A percentile compares a stretch with the other conserved stretches of the same genome.
These are phyloP conservation scores for Microchrysa polita DNA, from an alignment of 2,888 invertebrate genomes.

Conservation along the genomic window DNA sequence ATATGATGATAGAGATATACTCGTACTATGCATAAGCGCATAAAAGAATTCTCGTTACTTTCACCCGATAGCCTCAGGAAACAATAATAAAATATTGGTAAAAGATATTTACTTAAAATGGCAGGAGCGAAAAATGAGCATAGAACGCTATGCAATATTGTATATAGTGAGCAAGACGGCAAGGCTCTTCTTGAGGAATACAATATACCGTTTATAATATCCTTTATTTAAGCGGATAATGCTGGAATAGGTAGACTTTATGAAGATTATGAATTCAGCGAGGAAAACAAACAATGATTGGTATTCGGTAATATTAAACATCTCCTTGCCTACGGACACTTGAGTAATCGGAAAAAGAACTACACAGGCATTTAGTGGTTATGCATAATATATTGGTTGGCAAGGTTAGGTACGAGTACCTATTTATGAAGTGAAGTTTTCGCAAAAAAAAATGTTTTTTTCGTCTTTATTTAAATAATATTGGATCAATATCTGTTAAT, in stretches of 20 bases:
- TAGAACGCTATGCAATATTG: conserved; percentile 8
- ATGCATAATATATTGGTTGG: too few species aligned
- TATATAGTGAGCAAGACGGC: conserved; percentile 12
- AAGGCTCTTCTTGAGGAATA: neutral
- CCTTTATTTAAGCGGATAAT: conserved; percentile 29
- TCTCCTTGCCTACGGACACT: too few species aligned
- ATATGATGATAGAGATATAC: conserved; percentile 35
- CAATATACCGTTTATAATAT: neutral
- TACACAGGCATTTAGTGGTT: too few species aligned
- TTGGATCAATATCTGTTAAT: too few species aligned
- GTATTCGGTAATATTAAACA: conserved; percentile 48
- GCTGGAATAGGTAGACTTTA: conserved; percentile 6
- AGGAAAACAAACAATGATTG: conserved; percentile 33
- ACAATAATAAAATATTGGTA: conserved; percentile 51
- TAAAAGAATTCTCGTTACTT: conserved; percentile 42
- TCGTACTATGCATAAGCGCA: conserved; percentile 4
- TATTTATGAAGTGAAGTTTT: too few species aligned
- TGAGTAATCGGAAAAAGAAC: too few species aligned
- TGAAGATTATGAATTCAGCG: neutral
- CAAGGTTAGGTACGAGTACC: too few species aligned
- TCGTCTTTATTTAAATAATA: too few species aligned
- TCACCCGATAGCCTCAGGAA: conserved; percentile 49
- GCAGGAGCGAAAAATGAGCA: conserved; percentile 35
- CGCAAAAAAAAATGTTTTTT: too few species aligned
- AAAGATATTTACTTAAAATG: conserved; percentile 47